Evolutionary conservation across 2,797 vertebrate genomes (phyloP).

Genomic region (Hafferia zeledoni): DNA sequence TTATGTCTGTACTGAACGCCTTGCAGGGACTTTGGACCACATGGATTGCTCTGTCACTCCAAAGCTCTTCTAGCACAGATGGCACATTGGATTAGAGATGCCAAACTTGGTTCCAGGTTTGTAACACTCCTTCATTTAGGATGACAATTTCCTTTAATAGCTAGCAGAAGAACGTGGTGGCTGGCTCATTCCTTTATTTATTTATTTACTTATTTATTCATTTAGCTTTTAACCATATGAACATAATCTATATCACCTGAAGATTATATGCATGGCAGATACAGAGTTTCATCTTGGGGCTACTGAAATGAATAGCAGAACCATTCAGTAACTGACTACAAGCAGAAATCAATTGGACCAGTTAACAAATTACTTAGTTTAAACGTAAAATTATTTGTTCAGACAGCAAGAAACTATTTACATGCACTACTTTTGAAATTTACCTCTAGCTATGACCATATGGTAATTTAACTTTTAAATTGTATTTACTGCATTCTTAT

Average conservation of each 20-base stretch:
- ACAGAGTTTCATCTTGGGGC: background rate
- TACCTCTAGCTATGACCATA: constrained; percentile 56
- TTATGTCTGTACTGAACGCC: background rate
- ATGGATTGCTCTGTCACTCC: background rate
- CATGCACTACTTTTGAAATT: constrained; percentile 23
- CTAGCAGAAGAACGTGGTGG: background rate
- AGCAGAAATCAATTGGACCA: constrained; percentile 32
- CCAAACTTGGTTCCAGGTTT: background rate
- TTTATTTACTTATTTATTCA: background rate
- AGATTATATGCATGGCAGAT: background rate
- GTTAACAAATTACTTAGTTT: constrained; percentile 41
- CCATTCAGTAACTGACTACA: background rate
- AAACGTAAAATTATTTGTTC: constrained; percentile 54
- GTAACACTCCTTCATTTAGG: background rate
- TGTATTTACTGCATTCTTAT: constrained; percentile 40
- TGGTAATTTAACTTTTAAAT: constrained; percentile 60
- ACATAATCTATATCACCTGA: background rate
- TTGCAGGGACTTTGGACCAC: background rate
- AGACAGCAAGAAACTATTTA: constrained; percentile 38
- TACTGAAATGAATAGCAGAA: constrained; percentile 9
- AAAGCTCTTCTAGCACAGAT: background rate
- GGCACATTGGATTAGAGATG: background rate
- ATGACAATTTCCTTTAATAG: background rate
- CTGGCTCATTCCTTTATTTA: background rate
- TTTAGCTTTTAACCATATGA: background rate